phyloP scores from a whole-genome alignment of 2,113 vertebrate genomes.

The Anas platyrhynchos region DNA sequence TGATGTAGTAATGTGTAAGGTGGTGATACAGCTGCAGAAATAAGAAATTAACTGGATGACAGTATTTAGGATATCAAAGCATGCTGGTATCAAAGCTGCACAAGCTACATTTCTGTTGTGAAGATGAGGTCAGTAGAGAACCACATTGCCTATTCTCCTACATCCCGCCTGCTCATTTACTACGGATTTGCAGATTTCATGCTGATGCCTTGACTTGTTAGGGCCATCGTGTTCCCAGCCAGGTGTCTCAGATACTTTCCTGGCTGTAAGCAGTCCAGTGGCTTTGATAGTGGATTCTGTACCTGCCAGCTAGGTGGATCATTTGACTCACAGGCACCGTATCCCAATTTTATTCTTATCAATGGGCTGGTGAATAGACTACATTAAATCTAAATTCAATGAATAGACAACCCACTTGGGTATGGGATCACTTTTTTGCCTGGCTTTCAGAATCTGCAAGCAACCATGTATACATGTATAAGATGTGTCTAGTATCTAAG shows the following conservation, averaged over 20 bases:
- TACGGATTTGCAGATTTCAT: not conserved
- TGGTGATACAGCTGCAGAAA: not conserved
- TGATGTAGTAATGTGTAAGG: not conserved
- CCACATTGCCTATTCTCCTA: not conserved
- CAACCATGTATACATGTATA: rapidly evolving
- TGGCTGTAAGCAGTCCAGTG: not conserved
- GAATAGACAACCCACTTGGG: not conserved
- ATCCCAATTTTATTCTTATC: not conserved
- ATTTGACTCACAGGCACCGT: not conserved
- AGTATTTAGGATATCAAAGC: not conserved
- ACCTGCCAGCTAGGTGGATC: not conserved
- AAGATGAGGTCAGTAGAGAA: not conserved
- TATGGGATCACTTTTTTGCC: not conserved
- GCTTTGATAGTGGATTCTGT: not conserved
- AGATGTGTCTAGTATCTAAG: not conserved
- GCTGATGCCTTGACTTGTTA: not conserved
- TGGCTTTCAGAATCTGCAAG: not conserved
- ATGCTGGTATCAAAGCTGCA: not conserved
- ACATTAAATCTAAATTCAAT: not conserved
- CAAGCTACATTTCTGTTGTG: not conserved
- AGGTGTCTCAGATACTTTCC: not conserved
- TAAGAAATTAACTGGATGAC: not conserved
- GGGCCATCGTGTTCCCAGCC: not conserved
- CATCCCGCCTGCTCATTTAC: not conserved
- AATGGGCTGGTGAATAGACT: not conserved